Percentiles rank a stretch among this genome's conserved stretches.
Evolutionary conservation across 1,140 invertebrate species (phyloP).

Genomic region (Calliopsis andreniformis): DNA sequence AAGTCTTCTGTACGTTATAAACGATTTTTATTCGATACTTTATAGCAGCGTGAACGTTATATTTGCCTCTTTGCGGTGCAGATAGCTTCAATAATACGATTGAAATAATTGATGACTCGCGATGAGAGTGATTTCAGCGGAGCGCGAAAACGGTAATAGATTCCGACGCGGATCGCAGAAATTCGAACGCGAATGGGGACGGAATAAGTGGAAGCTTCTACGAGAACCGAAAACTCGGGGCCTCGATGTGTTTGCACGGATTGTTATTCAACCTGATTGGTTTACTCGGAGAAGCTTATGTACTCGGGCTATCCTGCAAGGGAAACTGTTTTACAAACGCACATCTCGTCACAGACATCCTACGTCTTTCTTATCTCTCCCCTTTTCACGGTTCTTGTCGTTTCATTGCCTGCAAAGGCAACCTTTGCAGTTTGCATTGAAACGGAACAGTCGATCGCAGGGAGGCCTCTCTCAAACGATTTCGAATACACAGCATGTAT

Average conservation of each 20-base stretch:
- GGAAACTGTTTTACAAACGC: slow-evolving; percentile 18
- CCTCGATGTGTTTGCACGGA: slow-evolving; percentile 19
- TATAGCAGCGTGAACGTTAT: neutral
- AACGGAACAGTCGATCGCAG: neutral
- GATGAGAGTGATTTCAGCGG: neutral
- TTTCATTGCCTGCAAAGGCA: neutral
- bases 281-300: slow-evolving; percentile 25
- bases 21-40: neutral
- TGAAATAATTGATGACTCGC: neutral
- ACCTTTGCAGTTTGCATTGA: slow-evolving; percentile 4
- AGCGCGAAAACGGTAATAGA: slow-evolving; percentile 7
- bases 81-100: neutral
- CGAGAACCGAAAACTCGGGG: neutral
- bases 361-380: neutral
- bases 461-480: neutral
- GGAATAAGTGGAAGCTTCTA: neutral
- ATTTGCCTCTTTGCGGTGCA: neutral
- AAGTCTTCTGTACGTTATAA: too few species aligned
- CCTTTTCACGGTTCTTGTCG: neutral
- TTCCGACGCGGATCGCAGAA: slow-evolving; percentile 13
- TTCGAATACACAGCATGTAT: neutral
- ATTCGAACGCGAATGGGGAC: slow-evolving; percentile 10
- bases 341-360: slow-evolving; percentile 1
- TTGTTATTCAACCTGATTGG: slow-evolving; percentile 33
- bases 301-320: slow-evolving; percentile 10